Base-by-base conservation (phyloP, 2,113 vertebrate genomes). In the Nanorana parkeri region DNA sequence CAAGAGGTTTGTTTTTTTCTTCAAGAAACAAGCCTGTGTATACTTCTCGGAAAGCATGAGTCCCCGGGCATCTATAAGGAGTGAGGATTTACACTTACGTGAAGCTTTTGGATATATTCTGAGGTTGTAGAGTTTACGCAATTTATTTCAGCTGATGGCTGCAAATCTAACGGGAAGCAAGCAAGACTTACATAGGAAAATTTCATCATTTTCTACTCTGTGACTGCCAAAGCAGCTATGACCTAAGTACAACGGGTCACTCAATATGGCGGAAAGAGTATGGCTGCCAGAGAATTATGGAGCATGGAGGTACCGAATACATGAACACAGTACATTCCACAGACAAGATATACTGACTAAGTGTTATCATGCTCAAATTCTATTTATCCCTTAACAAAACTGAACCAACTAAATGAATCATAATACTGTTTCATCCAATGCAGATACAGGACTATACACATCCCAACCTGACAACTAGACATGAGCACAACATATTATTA, bases 61-160 rank as follows among this genome's bases (percentile, higher is more conserved):
- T 66, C 47, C 60, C 21, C 32, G 8, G n/a, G 20, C 47, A 28
- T 66, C 51, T 65, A 41, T 21, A 56, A 29, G 61, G 36, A 8
- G 55, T 3, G 29, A 73, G 68, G 68, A 54, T 81, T 81, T 73
- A 64, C 79, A 81, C 79, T 65, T 81, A 72, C 17, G 41, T 65
- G 36, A 55, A 47, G 51, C 28, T 58, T 26, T 60, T 32, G 65
- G 65, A 58, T 79, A 23, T 47, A 68, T 60, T 79, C 28, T 58
- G 54, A 68, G 65, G 65, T 60, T 54, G 58, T 51, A 29, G 54
- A 68, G 15, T 60, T 68, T 67, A 28, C 17, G 10, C 60, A 24
- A n/a, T 66, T 63, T 36, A 17, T 61, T 19, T 63, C 23, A 61
- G 21, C 74, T 15, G 61, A 26, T n/a, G 41, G 41, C 63, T 36